Conservation (phyloP, 2,113 vertebrate genomes). For the Dendrocopos noguchii region DNA sequence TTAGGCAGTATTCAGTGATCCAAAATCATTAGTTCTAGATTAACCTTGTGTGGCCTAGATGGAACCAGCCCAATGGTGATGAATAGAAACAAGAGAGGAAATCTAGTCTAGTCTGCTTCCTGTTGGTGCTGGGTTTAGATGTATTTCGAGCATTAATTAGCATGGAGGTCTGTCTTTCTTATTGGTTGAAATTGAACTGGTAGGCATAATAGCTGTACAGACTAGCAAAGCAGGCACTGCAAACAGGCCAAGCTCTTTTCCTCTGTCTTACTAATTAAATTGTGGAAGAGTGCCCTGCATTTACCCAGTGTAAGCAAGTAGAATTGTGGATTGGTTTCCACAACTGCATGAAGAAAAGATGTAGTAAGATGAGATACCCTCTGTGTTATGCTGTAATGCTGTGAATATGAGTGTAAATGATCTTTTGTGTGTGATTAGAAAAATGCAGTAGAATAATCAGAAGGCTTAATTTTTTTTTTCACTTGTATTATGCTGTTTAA, state of each 20-base stretch:
- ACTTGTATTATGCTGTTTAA: neutral
- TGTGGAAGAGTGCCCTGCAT: neutral
- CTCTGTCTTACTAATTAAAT: neutral
- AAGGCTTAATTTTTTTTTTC: neutral
- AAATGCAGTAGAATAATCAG: neutral
- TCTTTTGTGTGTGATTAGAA: neutral
- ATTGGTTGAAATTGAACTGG: neutral
- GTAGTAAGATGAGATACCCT: neutral
- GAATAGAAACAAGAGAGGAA: conserved; percentile 15
- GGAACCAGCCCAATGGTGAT: neutral
- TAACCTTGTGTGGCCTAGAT: neutral
- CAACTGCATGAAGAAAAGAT: neutral
- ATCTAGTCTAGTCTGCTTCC: neutral
- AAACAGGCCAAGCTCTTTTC: neutral
- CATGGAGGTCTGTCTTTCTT: neutral
- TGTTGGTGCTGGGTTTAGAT: neutral
- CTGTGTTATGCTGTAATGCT: neutral
- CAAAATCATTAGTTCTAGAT: conserved; percentile 4
- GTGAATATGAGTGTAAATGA: neutral
- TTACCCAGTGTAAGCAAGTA: neutral
- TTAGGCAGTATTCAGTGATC: neutral
- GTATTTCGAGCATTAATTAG: neutral
- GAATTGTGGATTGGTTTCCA: neutral
- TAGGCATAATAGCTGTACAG: neutral
- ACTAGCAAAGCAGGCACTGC: neutral